phyloP scores from a whole-genome alignment of 2,888 invertebrate species.

The Ptychoptera albimana region DNA sequence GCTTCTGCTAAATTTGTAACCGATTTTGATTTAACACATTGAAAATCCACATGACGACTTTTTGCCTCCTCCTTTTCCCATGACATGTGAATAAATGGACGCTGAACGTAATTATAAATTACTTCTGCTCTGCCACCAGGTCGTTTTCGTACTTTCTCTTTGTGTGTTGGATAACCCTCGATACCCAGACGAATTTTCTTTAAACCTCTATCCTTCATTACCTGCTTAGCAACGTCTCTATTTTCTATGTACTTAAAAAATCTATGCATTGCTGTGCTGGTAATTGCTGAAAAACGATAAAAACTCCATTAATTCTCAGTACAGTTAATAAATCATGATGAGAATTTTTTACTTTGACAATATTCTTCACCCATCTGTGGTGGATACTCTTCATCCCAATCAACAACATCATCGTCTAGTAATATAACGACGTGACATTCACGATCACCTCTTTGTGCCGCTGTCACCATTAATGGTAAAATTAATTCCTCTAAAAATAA shows the following conservation, averaged over 20 bases:
- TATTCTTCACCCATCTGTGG: constrained; percentile 99
- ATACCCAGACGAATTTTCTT: constrained; percentile 98
- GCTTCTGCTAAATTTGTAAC: constrained; percentile 94
- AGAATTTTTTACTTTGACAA: constrained; percentile 59
- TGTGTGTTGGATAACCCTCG: constrained; percentile 98
- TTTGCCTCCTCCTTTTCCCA: constrained; percentile 99
- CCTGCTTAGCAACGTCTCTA: constrained; percentile 96
- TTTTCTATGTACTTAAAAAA: constrained; percentile 99
- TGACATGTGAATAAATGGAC: constrained; percentile 82
- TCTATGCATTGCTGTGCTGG: constrained; percentile 87
- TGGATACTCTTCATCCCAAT: constrained; percentile 99
- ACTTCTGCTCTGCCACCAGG: constrained; percentile 89
- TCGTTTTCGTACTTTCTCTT: constrained; percentile 92
- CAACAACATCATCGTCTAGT: constrained; percentile 86
- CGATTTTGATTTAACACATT: constrained; percentile 95
- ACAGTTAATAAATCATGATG: not conserved
- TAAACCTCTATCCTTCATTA: constrained; percentile 93
- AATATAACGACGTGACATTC: constrained; percentile 96
- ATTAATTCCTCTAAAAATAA: constrained; percentile 89
- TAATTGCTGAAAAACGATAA: constrained; percentile 57
- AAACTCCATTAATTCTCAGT: constrained; percentile 3
- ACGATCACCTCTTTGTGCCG: constrained; percentile 84
- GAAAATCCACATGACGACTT: constrained; percentile 96
- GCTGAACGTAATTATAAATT: constrained; percentile 98
- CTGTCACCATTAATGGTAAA: constrained; percentile 90